Evolutionary conservation across 2,113 vertebrate genomes (phyloP), one percentile per base, ranked within the genome.

Genomic region (Oplegnathus fasciatus): DNA sequence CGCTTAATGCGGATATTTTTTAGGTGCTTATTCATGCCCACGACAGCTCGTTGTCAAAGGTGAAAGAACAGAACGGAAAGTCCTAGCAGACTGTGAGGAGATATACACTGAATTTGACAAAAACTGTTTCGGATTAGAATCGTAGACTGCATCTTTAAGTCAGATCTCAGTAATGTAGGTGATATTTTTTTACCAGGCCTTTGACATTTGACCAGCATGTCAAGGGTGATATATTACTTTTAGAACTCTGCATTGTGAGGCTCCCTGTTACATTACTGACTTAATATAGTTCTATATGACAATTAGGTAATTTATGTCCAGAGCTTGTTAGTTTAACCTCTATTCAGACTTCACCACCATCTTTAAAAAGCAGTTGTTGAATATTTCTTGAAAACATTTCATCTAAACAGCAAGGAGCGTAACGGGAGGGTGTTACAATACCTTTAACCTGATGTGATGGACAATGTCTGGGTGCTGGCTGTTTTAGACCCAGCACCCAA

Each of bases 401-500:
- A 44, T 55, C 9, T 7, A 37, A 69, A 64, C 20, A 62, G 28
- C 11, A n/a, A 32, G 37, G 40, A 40, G 24, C 48, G n/a, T 6
- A 60, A 32, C 28, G 64, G 37, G 10, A 55, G 9, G 22, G 28
- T 70, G 9, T 20, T 48, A 28, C 24, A 61, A 28, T 48, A 32
- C 52, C 11, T 64, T 32, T 52, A 66, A 46, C 9, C 60, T 52
- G 46, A 74, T 66, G 22, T 70, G 17, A 81, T 58, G 6, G 57
- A 76, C 4, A 14, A 0, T n/a, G 11, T 68, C 22, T 67, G 26
- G n/a, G 6, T 40, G 26, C 54, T 5, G 30, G 20, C 50, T 78
- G 26, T 54, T 77, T 67, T 60, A 17, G 66, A 66, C 13, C 18
- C 50, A 75, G 48, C 4, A 44, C 17, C 34, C 6, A 57, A 22